Conservation (phyloP, 2,888 invertebrate genomes). For the Tenthredo mesomela region DNA sequence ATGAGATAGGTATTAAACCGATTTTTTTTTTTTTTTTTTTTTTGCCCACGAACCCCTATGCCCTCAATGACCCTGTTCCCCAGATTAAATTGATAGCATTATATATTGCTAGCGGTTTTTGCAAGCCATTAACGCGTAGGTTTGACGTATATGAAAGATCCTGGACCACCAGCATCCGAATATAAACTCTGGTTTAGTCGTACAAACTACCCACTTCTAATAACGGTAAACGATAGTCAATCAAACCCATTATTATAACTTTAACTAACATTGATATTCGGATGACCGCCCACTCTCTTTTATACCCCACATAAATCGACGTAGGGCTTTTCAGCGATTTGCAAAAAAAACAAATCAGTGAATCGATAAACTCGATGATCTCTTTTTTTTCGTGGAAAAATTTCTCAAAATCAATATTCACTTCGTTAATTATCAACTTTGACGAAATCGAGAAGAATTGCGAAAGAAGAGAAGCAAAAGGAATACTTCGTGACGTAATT, state of each 20-base stretch:
- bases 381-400: neutral
- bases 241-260: slow-evolving; percentile 9
- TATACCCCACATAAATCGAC: neutral
- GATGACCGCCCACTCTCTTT: slow-evolving; percentile 10
- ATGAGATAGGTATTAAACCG: neutral
- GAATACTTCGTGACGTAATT: slow-evolving; percentile 61
- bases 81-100: neutral
- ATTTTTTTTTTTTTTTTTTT: neutral
- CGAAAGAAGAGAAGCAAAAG: slow-evolving; percentile 47
- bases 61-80: slow-evolving; percentile 29
- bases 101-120: neutral
- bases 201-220: slow-evolving; percentile 43
- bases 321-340: neutral
- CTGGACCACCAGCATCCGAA: slow-evolving; percentile 43
- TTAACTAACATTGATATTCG: neutral
- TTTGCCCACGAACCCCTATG: slow-evolving; percentile 31
- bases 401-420: neutral
- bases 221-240: slow-evolving; percentile 44
- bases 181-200: slow-evolving; percentile 39
- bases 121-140: slow-evolving; percentile 41
- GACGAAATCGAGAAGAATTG: neutral
- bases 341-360: neutral
- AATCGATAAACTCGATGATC: neutral
- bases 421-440: neutral
- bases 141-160: neutral